A percentile compares a stretch with the other conserved stretches of the same genome.
phyloP scores from a whole-genome alignment of 2,888 invertebrate species.

The Heliconius charithonia region DNA sequence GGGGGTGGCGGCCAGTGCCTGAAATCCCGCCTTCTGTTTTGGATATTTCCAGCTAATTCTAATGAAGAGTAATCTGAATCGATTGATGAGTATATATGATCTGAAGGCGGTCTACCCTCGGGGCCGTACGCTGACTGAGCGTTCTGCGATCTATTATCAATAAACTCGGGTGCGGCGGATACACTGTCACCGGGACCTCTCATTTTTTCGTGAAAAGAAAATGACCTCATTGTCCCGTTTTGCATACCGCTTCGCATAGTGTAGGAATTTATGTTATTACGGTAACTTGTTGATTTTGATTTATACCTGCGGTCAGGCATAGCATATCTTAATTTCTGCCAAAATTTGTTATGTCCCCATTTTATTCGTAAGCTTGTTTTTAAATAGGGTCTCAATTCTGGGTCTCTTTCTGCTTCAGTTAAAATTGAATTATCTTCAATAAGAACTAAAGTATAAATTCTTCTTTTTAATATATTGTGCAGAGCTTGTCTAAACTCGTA shows the following conservation, averaged over 20 bases:
- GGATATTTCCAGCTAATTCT: slow-evolving; percentile 85
- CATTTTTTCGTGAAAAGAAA: slow-evolving; percentile 83
- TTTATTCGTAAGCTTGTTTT: slow-evolving; percentile 92
- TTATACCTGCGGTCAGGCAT: slow-evolving; percentile 89
- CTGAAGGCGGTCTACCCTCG: slow-evolving; percentile 90
- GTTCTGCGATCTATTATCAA: slow-evolving; percentile 68
- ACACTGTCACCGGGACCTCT: slow-evolving; percentile 70
- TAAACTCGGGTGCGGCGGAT: slow-evolving; percentile 87
- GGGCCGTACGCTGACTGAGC: slow-evolving; percentile 75
- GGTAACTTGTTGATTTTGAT: slow-evolving; percentile 84
- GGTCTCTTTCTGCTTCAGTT: slow-evolving; percentile 92
- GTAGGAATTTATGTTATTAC: slow-evolving; percentile 92
- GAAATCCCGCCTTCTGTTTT: slow-evolving; percentile 74
- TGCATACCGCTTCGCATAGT: slow-evolving; percentile 87
- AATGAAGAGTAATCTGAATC: slow-evolving; percentile 94
- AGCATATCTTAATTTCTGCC: slow-evolving; percentile 95
- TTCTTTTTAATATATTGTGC: slow-evolving; percentile 92
- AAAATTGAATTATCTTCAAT: slow-evolving; percentile 92
- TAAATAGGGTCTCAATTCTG: slow-evolving; percentile 93
- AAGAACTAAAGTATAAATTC: slow-evolving; percentile 92
- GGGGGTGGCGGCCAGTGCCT: slow-evolving; percentile 80
- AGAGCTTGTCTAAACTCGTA: slow-evolving; percentile 95
- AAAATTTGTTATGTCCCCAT: slow-evolving; percentile 96
- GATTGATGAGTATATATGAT: slow-evolving; percentile 95
- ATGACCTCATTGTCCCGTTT: slow-evolving; percentile 85